Conservation (phyloP, 2,888 invertebrate species). For the Therioaphis trifolii region DNA sequence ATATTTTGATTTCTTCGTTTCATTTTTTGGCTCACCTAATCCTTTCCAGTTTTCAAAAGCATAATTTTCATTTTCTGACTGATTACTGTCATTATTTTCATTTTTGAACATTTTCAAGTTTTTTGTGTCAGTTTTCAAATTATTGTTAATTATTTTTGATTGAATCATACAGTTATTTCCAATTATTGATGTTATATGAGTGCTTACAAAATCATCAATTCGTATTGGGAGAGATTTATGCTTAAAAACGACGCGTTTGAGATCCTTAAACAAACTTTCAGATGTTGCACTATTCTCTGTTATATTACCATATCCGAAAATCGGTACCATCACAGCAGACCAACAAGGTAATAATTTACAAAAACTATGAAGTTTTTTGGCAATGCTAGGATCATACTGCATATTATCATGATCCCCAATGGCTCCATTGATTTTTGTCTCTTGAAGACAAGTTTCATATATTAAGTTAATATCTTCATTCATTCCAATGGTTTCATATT, state of each 20-base stretch:
- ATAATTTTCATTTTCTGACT: neutral
- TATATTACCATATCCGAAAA: slow-evolving; percentile 27
- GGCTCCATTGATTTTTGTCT: neutral
- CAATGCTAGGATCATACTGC: neutral
- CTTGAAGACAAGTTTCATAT: neutral
- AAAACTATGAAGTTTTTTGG: neutral
- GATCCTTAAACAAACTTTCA: slow-evolving; percentile 30
- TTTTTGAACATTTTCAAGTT: neutral
- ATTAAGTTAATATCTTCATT: neutral
- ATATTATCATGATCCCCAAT: slow-evolving; percentile 29
- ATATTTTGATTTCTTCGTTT: slow-evolving; percentile 21
- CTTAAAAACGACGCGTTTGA: slow-evolving; percentile 8
- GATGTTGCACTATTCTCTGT: slow-evolving; percentile 9
- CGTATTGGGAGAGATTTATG: neutral
- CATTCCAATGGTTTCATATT: neutral
- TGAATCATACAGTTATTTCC: neutral
- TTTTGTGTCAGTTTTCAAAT: neutral
- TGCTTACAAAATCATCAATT: slow-evolving; percentile 15
- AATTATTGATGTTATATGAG: neutral
- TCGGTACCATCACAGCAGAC: slow-evolving; percentile 27
- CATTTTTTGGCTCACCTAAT: neutral
- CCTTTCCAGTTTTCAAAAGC: neutral
- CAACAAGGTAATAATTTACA: slow-evolving; percentile 39
- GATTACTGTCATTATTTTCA: slow-evolving; percentile 23
- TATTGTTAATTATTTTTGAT: neutral